phyloP scores from a whole-genome alignment of 2,113 vertebrate genomes.

The Lamprotornis superbus region DNA sequence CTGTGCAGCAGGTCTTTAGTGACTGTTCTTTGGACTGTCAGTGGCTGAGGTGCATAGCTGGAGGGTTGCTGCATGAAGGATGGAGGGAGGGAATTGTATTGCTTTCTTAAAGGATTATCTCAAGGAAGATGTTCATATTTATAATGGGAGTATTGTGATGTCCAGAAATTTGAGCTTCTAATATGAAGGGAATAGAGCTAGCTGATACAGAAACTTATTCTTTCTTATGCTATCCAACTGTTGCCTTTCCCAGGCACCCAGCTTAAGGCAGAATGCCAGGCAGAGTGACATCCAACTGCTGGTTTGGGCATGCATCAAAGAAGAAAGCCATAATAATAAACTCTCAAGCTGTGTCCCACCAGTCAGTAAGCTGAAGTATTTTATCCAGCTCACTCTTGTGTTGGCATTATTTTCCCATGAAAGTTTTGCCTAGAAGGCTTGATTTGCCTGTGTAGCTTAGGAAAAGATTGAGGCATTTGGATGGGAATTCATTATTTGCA shows the following conservation, averaged over 20 bases:
- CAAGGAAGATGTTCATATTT: neutral
- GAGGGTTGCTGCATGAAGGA: neutral
- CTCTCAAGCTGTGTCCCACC: neutral
- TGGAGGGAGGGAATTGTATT: neutral
- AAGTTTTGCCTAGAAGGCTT: neutral
- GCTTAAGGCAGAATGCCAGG: neutral
- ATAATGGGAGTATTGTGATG: neutral
- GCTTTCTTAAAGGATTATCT: neutral
- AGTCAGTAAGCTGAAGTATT: neutral
- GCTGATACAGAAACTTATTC: neutral
- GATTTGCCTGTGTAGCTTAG: neutral
- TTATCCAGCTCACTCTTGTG: neutral
- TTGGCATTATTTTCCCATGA: neutral
- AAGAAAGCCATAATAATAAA: neutral
- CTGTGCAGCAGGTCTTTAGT: neutral
- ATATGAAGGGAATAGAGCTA: neutral
- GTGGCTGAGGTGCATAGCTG: neutral
- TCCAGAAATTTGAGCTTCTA: neutral
- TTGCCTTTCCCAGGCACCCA: neutral
- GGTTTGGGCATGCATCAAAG: neutral
- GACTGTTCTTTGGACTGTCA: neutral
- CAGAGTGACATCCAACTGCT: neutral
- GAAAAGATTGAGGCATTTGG: neutral
- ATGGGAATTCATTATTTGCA: neutral
- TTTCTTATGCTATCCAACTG: neutral